Percentiles rank a stretch among this genome's conserved stretches.
These are phyloP conservation scores for Brachionus asplanchnoidis DNA, from an alignment of 1,140 invertebrate genomes.

Conservation along the genomic window DNA sequence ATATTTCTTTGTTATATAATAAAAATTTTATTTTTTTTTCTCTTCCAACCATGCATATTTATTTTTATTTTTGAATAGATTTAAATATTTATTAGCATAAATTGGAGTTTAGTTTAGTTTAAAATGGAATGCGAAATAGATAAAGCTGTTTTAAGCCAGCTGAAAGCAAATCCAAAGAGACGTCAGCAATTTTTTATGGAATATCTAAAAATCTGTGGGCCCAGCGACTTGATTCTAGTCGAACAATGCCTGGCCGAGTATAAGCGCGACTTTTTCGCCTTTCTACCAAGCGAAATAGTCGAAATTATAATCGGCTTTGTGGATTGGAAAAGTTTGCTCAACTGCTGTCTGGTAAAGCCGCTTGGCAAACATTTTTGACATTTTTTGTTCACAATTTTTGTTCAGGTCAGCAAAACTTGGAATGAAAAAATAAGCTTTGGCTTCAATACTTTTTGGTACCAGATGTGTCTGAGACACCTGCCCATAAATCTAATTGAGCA, in stretches of 20 bases:
- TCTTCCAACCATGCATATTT: neutral
- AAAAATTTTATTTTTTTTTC: neutral
- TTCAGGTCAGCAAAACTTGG: neutral
- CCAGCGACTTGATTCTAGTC: neutral
- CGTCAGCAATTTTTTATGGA: constrained; percentile 7
- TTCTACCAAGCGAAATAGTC: constrained; percentile 1
- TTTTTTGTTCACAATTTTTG: neutral
- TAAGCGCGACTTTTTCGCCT: constrained; percentile 9
- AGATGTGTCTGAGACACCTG: neutral
- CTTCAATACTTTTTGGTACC: neutral
- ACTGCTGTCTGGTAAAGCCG: neutral
- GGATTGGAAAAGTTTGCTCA: constrained; percentile 4
- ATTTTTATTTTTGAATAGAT: neutral
- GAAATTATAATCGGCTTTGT: neutral
- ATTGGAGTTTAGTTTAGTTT: neutral
- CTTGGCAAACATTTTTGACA: neutral
- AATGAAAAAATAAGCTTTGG: neutral
- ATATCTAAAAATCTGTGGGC: neutral
- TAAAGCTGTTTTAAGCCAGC: neutral
- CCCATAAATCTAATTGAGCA: neutral
- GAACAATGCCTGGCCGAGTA: neutral
- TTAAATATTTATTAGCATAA: neutral
- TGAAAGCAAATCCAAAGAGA: neutral
- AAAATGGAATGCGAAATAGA: constrained; percentile 10
- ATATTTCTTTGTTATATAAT: neutral